Conservation (phyloP, 2,797 vertebrate species). For the Pogoniulus pusillus region DNA sequence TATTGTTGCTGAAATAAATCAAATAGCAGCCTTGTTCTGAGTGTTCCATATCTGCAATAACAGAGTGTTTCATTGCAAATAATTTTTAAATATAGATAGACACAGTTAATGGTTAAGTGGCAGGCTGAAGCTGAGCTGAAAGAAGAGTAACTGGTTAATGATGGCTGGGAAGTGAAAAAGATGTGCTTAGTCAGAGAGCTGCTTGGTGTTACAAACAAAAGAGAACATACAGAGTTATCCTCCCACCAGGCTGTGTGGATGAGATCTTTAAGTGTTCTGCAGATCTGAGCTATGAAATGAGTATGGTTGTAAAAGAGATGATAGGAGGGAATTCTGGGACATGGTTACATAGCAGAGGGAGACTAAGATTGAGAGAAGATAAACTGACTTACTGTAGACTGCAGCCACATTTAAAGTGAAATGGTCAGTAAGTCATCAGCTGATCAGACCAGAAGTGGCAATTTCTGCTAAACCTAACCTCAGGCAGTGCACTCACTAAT, state of each 20-base stretch:
- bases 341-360: not conserved
- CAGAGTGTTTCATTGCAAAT: constrained; percentile 4
- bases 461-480: not conserved
- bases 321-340: not conserved
- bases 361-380: not conserved
- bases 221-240: not conserved
- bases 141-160: not conserved
- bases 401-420: not conserved
- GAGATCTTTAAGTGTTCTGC: not conserved
- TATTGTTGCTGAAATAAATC: constrained; percentile 30
- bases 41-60: not conserved
- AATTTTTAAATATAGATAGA: constrained; percentile 3
- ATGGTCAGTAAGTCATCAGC: not conserved
- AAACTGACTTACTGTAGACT: not conserved
- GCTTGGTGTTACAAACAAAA: not conserved
- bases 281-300: not conserved
- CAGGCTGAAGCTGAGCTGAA: not conserved
- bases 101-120: not conserved
- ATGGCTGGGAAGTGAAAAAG: not conserved
- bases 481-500: not conserved
- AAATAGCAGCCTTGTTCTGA: not conserved
- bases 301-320: fast-evolving
- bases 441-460: not conserved
- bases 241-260: not conserved
- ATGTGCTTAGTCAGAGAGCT: not conserved